Evolutionary conservation across 1,140 invertebrate species (phyloP).

Genomic region (Brachionus asplanchnoidis): DNA sequence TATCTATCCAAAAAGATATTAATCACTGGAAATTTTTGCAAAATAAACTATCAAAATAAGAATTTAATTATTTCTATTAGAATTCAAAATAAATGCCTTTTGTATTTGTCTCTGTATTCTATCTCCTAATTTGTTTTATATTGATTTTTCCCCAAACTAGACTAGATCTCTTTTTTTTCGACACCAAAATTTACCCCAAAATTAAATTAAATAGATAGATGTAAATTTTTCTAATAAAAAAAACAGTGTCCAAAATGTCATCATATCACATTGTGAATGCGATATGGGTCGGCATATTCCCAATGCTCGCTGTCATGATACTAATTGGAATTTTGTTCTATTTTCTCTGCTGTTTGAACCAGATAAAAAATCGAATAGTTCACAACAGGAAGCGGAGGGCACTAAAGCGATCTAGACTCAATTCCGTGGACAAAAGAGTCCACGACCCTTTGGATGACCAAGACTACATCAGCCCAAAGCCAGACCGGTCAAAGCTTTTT

Average conservation of each 20-base stretch:
- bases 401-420: not conserved
- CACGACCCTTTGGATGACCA: not conserved
- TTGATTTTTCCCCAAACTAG: not conserved
- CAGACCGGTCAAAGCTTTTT: not conserved
- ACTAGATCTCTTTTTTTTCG: not conserved
- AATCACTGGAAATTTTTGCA: not conserved
- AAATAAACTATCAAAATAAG: not conserved
- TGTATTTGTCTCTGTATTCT: not conserved
- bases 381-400: not conserved
- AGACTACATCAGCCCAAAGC: not conserved
- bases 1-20: not conserved
- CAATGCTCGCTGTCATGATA: constrained; percentile 25
- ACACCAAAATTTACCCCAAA: not conserved
- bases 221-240: not conserved
- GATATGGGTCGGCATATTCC: constrained; percentile 38
- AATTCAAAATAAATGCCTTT: not conserved
- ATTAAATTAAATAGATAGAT: not conserved
- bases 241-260: constrained; percentile 18
- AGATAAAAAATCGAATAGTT: constrained; percentile 12
- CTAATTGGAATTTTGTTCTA: constrained; percentile 27
- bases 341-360: constrained; percentile 39
- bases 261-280: constrained; percentile 41
- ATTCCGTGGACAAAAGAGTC: not conserved
- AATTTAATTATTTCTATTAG: not conserved
- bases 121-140: not conserved